A percentile compares a stretch with the other conserved stretches of the same genome.
Evolutionary conservation across 1,140 invertebrate genomes (phyloP).

Genomic region (Formica selysi): DNA sequence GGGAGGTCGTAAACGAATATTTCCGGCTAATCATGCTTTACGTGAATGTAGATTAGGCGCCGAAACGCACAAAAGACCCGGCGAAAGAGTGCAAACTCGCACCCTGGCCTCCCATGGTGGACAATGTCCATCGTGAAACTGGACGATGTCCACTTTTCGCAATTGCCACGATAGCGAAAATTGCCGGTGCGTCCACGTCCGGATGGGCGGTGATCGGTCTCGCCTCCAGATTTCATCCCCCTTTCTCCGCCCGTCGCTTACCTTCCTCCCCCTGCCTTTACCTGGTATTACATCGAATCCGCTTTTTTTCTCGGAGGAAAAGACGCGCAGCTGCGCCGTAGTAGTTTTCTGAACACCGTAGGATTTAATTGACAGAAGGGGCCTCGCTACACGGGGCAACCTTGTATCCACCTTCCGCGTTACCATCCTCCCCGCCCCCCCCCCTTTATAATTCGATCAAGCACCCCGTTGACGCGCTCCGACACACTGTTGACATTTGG

Average conservation of each 20-base stretch:
- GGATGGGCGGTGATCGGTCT: constrained; percentile 73
- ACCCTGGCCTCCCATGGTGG: background rate
- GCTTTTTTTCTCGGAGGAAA: constrained; percentile 21
- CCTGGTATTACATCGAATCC: constrained; percentile 24
- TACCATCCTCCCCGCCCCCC: constrained; percentile 35
- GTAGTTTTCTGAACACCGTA: constrained; percentile 34
- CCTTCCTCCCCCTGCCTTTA: constrained; percentile 12
- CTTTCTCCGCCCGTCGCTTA: background rate
- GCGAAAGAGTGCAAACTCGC: constrained; percentile 15
- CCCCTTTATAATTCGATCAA: constrained; percentile 83
- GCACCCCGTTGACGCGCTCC: constrained; percentile 79
- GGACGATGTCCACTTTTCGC: constrained; percentile 46
- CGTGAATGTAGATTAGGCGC: background rate
- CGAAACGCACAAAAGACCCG: background rate
- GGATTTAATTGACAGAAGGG: constrained; percentile 77
- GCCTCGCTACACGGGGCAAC: constrained; percentile 74
- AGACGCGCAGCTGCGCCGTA: constrained; percentile 67
- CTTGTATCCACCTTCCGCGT: constrained; percentile 60
- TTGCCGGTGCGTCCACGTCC: constrained; percentile 71
- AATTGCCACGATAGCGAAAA: constrained; percentile 77
- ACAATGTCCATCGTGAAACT: background rate
- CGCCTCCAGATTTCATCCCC: constrained; percentile 25
- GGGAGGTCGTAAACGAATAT: background rate
- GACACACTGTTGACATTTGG: constrained; percentile 83
- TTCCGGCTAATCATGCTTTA: background rate